phyloP scores from a whole-genome alignment of 2,888 invertebrate species.

The Cosmopolites sordidus region DNA sequence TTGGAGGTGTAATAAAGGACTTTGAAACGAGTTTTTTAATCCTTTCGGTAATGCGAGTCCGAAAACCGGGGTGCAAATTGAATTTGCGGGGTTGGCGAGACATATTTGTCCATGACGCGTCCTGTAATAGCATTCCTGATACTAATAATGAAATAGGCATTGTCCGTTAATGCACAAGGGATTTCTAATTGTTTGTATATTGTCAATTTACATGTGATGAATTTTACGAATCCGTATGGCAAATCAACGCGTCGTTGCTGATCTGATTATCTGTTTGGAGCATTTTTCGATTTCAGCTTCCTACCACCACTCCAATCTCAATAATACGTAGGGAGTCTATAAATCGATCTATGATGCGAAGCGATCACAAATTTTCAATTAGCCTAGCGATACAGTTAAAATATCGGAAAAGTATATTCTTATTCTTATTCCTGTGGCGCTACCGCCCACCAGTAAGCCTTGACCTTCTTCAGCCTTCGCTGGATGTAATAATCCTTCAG shows the following conservation, averaged over 20 bases:
- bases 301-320: no score
- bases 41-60: conserved; percentile 38
- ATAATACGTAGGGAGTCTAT: no score
- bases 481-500: no score
- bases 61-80: conserved; percentile 40
- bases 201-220: conserved; percentile 49
- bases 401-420: no score
- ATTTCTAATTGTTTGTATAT: conserved; percentile 50
- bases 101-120: conserved; percentile 44
- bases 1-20: conserved; percentile 40
- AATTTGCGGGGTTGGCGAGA: conserved; percentile 43
- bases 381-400: no score
- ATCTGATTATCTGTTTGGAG: conserved; percentile 20
- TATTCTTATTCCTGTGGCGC: no score
- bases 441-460: no score
- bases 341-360: no score
- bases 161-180: conserved; percentile 46
- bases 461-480: no score
- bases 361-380: no score
- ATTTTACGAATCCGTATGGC: conserved; percentile 35
- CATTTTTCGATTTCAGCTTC: conserved; percentile 19
- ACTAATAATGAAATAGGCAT: conserved; percentile 48
- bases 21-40: conserved; percentile 41
- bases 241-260: conserved; percentile 21
- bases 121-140: conserved; percentile 47